Base-by-base conservation (phyloP, 92 coral and sea anemone genomes). In the Epizoanthus rinbou region DNA sequence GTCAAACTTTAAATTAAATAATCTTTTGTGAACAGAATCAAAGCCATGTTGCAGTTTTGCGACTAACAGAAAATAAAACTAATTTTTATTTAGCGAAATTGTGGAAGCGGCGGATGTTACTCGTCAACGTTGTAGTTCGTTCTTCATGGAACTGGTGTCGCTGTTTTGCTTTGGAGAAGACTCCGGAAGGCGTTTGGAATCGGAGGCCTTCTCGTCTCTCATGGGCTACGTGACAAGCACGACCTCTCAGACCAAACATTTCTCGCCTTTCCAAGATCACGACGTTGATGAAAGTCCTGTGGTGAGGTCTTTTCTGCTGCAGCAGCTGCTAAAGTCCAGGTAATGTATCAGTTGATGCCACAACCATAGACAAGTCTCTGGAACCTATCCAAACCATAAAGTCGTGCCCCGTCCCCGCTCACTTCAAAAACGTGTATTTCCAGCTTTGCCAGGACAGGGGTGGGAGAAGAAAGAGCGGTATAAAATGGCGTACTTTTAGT, bases 91-190 rank as follows among this genome's bases (percentile, higher is more conserved):
- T 9, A 47, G 53, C 53, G 9, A 41, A 74, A 64, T 87, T 15
- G 63, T 80, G 1, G 62, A 70, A 8, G 35, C 43, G 6, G 47
- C 73, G 24, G 73, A 74, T 22, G 76, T 70, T 28, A 85, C 86
- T 22, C 91, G 91, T 23, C 59, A 74, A 35, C 93, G 85, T 6
- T 92, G 96, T 60, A 92, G 90, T 74, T 91, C 91, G 75, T 92
- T 90, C 82, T 92, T 92, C 74, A 90, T 92, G 96, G 96, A 92
- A 78, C 88, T 93, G 23, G 94, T 91, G 14, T 83, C 97, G 0
- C 67, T 93, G 54, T 86, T 88, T 62, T 93, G 94, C 65, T 93
- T 91, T 88, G 94, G 93, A 5, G 91, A 93, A 23, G 73, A 85
- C 33, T 80, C 85, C 2, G 75, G 83, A 52, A 64, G 80, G 1